These are phyloP conservation scores for Ceuthmochares aereus DNA, from an alignment of 2,113 vertebrate genomes.

Conservation along the genomic window DNA sequence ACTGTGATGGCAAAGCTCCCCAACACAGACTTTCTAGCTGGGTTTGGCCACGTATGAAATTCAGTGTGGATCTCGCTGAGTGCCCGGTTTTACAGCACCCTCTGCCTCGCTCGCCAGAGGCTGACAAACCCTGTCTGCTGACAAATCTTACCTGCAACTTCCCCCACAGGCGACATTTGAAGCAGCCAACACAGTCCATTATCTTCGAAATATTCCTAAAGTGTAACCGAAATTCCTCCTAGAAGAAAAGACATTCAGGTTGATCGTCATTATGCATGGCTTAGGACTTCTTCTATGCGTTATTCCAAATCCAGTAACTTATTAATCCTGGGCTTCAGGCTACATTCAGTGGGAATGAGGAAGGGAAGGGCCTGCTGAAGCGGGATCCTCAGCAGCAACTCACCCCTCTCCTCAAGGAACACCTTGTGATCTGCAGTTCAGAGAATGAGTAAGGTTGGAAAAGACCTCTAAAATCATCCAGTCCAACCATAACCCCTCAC, in stretches of 20 bases:
- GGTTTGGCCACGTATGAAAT: neutral
- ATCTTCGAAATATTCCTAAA: slow-evolving; percentile 95
- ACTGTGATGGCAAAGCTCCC: neutral
- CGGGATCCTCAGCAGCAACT: neutral
- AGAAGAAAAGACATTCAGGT: neutral
- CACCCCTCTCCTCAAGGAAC: neutral
- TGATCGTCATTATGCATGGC: fast-evolving
- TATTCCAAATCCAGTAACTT: neutral
- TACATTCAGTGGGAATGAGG: neutral
- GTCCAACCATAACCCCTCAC: too few species aligned
- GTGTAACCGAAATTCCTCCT: slow-evolving; percentile 90
- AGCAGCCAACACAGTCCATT: slow-evolving; percentile 95
- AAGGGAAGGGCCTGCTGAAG: neutral
- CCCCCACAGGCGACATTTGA: slow-evolving; percentile 95
- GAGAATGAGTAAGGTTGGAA: too few species aligned
- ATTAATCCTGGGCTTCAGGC: neutral
- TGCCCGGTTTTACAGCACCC: neutral
- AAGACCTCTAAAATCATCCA: too few species aligned
- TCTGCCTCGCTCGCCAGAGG: neutral
- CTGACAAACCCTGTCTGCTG: neutral
- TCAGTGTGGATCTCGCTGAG: fast-evolving
- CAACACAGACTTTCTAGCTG: neutral
- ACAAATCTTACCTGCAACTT: slow-evolving; percentile 86
- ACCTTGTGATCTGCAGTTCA: neutral
- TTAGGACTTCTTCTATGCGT: neutral